Base-by-base conservation (phyloP, 1,140 invertebrate genomes). In the Macrobrachium rosenbergii region DNA sequence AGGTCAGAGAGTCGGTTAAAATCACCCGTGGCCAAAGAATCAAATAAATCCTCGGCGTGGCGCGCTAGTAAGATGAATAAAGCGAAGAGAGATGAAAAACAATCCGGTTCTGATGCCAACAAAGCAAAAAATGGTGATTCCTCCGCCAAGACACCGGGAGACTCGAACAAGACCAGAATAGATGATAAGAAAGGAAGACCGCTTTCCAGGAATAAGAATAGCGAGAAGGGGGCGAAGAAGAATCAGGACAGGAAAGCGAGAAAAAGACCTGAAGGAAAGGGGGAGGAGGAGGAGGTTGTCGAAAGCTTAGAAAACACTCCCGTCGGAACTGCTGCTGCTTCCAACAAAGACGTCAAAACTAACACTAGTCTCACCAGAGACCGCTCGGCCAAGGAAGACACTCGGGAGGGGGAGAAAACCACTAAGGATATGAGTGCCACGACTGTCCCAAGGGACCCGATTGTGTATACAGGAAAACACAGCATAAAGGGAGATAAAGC, bases 81-180 rank as follows among this genome's bases (percentile, higher is more conserved):
- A 19, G 0, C 28, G 8, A 75, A 75, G 72, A 75, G 23, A 5
- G 45, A 43, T 0, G 28, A 23, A 37, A 37, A 37, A 16, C 23
- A 28, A 21, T 75, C 72, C 6, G 45, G n/a, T 75, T 37, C 16
- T 43, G 14, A 23, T 19, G 72, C 16, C 23, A 37, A 6, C 23
- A 23, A 75, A 17, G n/a, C 16, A 7, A 75, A 23, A 23, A 43
- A 23, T 37, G 28, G 23, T 23, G 72, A 75, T 75, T 19, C 72
- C 72, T 16, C 72, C 7, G 45, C 23, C 17, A 37, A 23, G 45
- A 75, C 14, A 37, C 14, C 2, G 10, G 72, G 17, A 17, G 45
- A 75, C 23, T 75, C 72, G n/a, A 37, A 75, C 72, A 75, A 75
- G 72, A 37, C n/a, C 45, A 75, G 72, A 19, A 21, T 37, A 43